Evolutionary conservation across 1,140 invertebrate genomes (phyloP).

Genomic region (Panulirus ornatus): DNA sequence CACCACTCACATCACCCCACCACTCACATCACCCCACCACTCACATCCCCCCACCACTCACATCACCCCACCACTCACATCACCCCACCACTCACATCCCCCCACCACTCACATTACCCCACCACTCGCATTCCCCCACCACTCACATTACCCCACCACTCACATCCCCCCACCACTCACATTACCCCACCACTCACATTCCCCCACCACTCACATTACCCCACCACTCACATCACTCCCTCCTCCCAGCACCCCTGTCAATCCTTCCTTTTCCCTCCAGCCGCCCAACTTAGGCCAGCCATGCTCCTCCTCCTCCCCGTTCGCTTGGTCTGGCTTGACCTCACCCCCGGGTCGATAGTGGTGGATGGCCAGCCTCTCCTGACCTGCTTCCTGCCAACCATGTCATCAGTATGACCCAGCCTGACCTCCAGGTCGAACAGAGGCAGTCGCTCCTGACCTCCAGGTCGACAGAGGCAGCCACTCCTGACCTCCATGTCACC

Average conservation of each 20-base stretch:
- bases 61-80: not conserved
- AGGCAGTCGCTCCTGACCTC: too few relatives aligned
- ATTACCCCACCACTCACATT: not conserved
- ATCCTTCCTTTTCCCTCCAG: not conserved
- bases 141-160: not conserved
- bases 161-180: not conserved
- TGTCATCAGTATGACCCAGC: too few relatives aligned
- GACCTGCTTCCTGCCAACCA: not conserved
- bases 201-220: not conserved
- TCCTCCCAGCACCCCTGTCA: too few relatives aligned
- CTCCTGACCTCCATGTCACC: too few relatives aligned
- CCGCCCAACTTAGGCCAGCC: not conserved
- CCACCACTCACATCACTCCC: too few relatives aligned
- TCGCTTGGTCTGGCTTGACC: not conserved
- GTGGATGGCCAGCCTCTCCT: too few relatives aligned
- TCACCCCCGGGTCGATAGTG: not conserved
- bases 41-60: not conserved
- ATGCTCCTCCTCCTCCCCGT: not conserved
- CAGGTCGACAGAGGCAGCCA: too few relatives aligned
- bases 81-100: not conserved
- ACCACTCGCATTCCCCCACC: too few relatives aligned
- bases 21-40: not conserved
- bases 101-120: not conserved
- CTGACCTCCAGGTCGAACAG: too few relatives aligned
- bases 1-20: not conserved